These are phyloP conservation scores for Calephelis nemesis DNA, from an alignment of 1,140 invertebrate genomes.

Conservation along the genomic window DNA sequence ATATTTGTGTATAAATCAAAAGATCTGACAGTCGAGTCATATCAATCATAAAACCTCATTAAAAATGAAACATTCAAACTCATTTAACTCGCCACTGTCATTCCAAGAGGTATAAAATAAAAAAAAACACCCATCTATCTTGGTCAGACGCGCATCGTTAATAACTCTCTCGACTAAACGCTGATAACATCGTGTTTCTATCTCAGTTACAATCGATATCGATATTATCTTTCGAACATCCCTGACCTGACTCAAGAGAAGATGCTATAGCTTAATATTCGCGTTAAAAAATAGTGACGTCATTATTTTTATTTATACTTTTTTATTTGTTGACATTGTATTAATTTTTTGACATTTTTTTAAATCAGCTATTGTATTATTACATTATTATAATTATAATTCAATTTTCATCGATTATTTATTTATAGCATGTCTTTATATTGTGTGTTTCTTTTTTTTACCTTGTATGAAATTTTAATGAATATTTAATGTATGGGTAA, in stretches of 20 bases:
- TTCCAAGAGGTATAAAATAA: slow-evolving; percentile 13
- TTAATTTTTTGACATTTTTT: too few species aligned
- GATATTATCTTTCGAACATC: slow-evolving; percentile 5
- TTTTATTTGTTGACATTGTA: too few species aligned
- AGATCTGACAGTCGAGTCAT: not conserved
- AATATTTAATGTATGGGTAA: too few species aligned
- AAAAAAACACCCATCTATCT: slow-evolving; percentile 44
- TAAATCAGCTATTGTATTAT: too few species aligned
- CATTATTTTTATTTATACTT: too few species aligned
- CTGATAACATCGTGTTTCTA: slow-evolving; percentile 56
- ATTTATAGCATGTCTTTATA: too few species aligned
- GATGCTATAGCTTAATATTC: slow-evolving; percentile 25
- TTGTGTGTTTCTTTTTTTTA: too few species aligned
- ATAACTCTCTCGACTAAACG: slow-evolving; percentile 42
- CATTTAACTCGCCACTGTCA: slow-evolving; percentile 6
- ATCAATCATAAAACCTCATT: slow-evolving; percentile 19
- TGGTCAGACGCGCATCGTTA: slow-evolving; percentile 37
- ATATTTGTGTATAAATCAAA: not conserved
- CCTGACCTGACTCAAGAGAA: slow-evolving; percentile 33
- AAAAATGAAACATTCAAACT: slow-evolving; percentile 16
- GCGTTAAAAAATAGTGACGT: not conserved
- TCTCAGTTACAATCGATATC: slow-evolving; percentile 53
- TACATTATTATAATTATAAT: too few species aligned
- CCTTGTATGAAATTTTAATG: too few species aligned
- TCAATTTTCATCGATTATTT: too few species aligned